Evolutionary conservation across 2,797 vertebrate genomes (phyloP), one percentile per base, ranked within the genome.

Genomic region (Tapirus indicus): DNA sequence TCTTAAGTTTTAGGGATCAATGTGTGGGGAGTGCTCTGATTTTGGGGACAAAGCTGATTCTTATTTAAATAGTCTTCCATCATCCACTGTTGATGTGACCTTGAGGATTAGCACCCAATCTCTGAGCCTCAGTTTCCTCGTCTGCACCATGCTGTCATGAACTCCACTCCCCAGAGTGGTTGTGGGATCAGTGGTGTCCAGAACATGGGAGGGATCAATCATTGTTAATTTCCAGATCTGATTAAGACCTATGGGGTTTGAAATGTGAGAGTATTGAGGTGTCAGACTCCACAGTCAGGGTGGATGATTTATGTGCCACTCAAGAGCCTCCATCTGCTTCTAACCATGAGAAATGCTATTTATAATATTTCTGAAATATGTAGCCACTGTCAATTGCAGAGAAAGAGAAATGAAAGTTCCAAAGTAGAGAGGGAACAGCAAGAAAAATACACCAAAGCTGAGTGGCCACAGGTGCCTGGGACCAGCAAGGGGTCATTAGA

Each of bases 41-140:
- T 5, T 44, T 9, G 12, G 27, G 21, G n/a, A 41, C n/a, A 54
- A 17, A 54, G 13, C 20, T 92, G 58, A 7, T 77, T 85, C 6
- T 75, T 18, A 32, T 66, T 38, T n/a, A 27, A 29, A 29, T 78
- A 9, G 5, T 29, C 32, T 23, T 13, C 44, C 11, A 23, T 38
- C 4, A 3, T 32, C 29, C 32, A 27, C 54, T 20, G 9, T 10
- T 38, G 7, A 0, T 29, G 23, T 6, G 44, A 3, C 8, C 35
- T 1, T 35, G 35, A 49, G 54, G 17, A 20, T 2, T 58, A 21
- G 44, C 0, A 6, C 58, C 21, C 52, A 4, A 5, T 56, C 66
- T 72, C 85, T 23, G 38, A 72, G 38, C 38, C 38, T 23, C 68
- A n/a, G 35, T 20, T 58, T 71, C 29, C 21, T 41, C 11, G 6